Evolutionary conservation across 2,113 vertebrate species (phyloP).

Genomic region (Equus quagga): DNA sequence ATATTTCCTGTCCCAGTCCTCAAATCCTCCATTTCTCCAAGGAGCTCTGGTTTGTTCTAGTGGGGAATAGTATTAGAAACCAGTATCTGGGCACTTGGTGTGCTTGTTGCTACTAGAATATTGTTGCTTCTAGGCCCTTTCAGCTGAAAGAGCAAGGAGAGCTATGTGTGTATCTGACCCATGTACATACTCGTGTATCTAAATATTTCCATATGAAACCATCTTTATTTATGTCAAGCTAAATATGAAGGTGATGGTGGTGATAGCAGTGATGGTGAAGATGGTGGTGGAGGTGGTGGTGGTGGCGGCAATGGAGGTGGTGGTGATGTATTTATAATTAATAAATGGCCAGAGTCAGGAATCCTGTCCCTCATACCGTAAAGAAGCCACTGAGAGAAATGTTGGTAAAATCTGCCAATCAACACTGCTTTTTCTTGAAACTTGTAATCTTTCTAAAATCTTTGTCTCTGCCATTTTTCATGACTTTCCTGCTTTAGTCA

Average conservation of each 20-base stretch:
- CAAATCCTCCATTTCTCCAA: too few relatives aligned
- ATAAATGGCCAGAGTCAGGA: neutral
- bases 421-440: neutral
- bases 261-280: too few relatives aligned
- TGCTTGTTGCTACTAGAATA: too few relatives aligned
- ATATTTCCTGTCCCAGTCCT: too few relatives aligned
- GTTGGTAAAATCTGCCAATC: neutral
- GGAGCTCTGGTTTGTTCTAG: too few relatives aligned
- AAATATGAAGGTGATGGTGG: neutral
- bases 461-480: neutral
- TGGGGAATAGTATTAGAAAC: too few relatives aligned
- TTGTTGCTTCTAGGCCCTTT: too few relatives aligned
- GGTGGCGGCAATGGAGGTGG: accelerated
- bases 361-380: neutral
- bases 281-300: too few relatives aligned
- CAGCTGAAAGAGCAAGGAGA: too few relatives aligned
- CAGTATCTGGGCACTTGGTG: too few relatives aligned
- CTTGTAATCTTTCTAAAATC: neutral
- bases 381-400: neutral
- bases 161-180: too few relatives aligned
- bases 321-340: too few relatives aligned
- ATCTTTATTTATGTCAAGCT: neutral
- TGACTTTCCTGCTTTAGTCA: neutral
- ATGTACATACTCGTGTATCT: neutral
- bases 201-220: neutral